Conservation (phyloP, 2,888 invertebrate genomes). For the Rutpela maculata region DNA sequence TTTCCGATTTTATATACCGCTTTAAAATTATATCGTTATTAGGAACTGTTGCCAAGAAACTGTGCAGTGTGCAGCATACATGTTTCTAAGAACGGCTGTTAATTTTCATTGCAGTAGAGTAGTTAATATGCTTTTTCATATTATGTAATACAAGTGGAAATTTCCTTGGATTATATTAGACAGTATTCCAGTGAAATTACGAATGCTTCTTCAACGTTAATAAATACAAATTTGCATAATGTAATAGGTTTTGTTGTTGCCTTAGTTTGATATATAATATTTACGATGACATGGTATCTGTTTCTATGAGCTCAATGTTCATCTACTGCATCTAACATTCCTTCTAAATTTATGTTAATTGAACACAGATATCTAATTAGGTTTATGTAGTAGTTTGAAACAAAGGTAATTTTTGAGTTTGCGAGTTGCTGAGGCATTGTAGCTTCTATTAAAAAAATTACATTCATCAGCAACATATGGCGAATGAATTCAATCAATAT, state of each 20-base stretch:
- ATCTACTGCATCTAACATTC: neutral
- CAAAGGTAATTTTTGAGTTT: neutral
- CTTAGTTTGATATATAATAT: conserved; percentile 34
- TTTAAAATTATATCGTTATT: conserved; percentile 1
- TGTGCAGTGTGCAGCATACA: neutral
- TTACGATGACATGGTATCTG: conserved; percentile 29
- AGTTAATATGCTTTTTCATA: conserved; percentile 15
- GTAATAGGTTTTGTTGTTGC: conserved; percentile 39
- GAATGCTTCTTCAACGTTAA: conserved; percentile 23
- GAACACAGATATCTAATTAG: conserved; percentile 22
- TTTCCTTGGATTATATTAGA: conserved; percentile 32
- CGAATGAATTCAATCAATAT: too few relatives aligned
- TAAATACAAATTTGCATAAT: conserved; percentile 41
- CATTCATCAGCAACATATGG: too few relatives aligned
- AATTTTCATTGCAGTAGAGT: conserved; percentile 12
- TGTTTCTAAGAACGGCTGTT: conserved; percentile 22
- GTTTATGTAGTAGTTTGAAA: neutral
- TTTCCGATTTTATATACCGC: neutral
- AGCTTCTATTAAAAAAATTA: neutral
- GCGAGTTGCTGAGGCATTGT: neutral
- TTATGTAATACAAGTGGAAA: conserved; percentile 17
- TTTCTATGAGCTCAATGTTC: conserved; percentile 15
- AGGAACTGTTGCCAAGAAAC: neutral
- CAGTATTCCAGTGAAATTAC: conserved; percentile 23
- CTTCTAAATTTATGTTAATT: conserved; percentile 30